Evolutionary conservation across 2,888 invertebrate species (phyloP), one percentile per base, ranked within the genome.

Genomic region (Unio pictorum): DNA sequence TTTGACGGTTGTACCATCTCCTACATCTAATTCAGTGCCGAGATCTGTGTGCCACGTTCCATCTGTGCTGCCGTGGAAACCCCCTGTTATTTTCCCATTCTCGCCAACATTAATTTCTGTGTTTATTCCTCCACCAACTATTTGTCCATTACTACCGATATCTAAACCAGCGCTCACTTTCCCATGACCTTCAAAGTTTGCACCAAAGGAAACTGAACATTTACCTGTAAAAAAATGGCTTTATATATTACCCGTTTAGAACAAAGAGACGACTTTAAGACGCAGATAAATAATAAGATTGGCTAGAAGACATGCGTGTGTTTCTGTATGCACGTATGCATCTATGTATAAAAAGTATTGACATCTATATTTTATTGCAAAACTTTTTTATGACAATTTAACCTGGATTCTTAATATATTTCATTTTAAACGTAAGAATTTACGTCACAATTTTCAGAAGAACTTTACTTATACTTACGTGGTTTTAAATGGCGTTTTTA

Each of bases 21-120:
- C 63, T n/a, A 63, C 20, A 23, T 63, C 63, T 45, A 63, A 34
- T 20, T 63, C 63, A 8, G 63, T 54, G 23, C 63, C 63, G n/a
- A 63, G 18, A 34, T 54, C 54, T 45, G 34, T 54, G 23, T 54
- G 45, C 63, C 63, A 63, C 6, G 20, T 23, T n/a, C 63, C 63
- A 45, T 63, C n/a, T 20, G 30, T 54, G 54, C 54, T 54, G 20
- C 20, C 34, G 18, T 63, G 63, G n/a, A 63, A 63, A 30, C 63
- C 45, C 3, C 63, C 34, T 45, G 30, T 34, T 20, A 63, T 63
- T 23, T 63, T 54, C 1, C 30, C 63, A 34, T 63, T 63, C 15
- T 45, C 45, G 18, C 54, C 54, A 54, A 34, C 63, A 17, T 63
- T 30, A 17, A 63, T 54, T 34, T 54, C 63, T 20, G 6, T 8